A percentile compares a stretch with the other conserved stretches of the same genome.
phyloP scores from a whole-genome alignment of 1,140 invertebrate genomes.

The Plectrocnemia conspersa region DNA sequence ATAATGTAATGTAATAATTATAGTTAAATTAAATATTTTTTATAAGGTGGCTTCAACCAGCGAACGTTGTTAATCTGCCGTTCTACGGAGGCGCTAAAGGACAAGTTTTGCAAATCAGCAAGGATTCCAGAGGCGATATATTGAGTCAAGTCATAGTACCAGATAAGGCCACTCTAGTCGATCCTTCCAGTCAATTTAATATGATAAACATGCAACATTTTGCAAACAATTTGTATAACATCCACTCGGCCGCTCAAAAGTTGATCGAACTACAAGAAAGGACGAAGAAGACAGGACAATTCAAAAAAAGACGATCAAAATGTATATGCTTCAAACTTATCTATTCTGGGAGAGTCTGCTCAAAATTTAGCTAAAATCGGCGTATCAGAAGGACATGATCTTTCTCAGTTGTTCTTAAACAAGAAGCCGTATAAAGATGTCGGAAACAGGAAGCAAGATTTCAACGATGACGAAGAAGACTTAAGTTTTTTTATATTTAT shows the following conservation, averaged over 20 bases:
- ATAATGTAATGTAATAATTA: constrained; percentile 25
- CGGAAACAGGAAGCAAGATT: constrained; percentile 42
- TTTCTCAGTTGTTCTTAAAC: constrained; percentile 19
- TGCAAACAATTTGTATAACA: constrained; percentile 40
- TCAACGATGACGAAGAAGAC: constrained; percentile 45
- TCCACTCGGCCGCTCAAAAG: constrained; percentile 47
- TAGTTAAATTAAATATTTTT: constrained; percentile 14
- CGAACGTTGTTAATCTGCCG: constrained; percentile 39
- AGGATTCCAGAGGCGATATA: constrained; percentile 49
- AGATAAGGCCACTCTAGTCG: constrained; percentile 29
- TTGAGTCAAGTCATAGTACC: constrained; percentile 50
- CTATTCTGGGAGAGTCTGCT: constrained; percentile 46
- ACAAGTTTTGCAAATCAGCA: constrained; percentile 56
- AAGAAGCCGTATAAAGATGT: constrained; percentile 39
- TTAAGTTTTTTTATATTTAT: constrained; percentile 40
- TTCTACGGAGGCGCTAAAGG: constrained; percentile 66
- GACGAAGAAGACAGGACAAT: constrained; percentile 45
- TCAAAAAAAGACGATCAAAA: constrained; percentile 46
- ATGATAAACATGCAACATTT: constrained; percentile 4
- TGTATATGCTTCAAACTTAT: constrained; percentile 46
- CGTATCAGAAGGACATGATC: constrained; percentile 35
- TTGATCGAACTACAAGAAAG: constrained; percentile 50
- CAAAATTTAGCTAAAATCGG: constrained; percentile 44
- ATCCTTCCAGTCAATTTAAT: not conserved
- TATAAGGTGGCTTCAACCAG: constrained; percentile 24